These are phyloP conservation scores for Rhagologus leucostigma DNA, from an alignment of 2,113 vertebrate genomes.

Conservation along the genomic window DNA sequence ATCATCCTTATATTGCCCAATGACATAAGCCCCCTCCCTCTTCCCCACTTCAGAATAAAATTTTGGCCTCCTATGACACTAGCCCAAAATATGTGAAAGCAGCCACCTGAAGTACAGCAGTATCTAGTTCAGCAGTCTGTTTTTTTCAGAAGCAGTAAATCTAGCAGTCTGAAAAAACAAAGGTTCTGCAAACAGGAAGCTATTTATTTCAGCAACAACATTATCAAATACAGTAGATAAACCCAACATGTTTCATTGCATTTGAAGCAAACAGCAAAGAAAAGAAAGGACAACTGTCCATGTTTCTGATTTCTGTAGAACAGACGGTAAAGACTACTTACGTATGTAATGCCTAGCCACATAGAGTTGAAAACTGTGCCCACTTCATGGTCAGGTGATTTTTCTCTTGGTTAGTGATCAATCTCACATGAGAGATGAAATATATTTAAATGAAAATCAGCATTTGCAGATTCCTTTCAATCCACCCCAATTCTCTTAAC, in stretches of 20 bases:
- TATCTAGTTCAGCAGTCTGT: neutral
- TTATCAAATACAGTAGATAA: neutral
- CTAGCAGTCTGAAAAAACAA: neutral
- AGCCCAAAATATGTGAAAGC: neutral
- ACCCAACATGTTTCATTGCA: neutral
- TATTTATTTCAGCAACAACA: neutral
- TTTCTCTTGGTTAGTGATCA: neutral
- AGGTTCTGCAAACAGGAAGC: neutral
- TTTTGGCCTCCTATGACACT: neutral
- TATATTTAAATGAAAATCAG: neutral
- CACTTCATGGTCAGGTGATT: neutral
- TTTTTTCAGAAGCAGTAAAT: neutral
- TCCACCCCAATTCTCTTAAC: neutral
- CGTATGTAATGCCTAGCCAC: neutral
- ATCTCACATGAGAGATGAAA: neutral
- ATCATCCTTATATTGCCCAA: neutral
- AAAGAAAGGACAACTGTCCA: neutral
- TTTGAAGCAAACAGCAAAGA: neutral
- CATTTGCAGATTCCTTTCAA: neutral
- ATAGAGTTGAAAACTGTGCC: neutral
- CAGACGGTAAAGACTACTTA: neutral
- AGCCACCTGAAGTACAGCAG: neutral
- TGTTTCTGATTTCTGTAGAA: neutral
- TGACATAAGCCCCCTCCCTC: neutral
- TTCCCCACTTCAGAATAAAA: neutral